Percentiles rank a stretch among this genome's conserved stretches.
These are phyloP conservation scores for Periophthalmus magnuspinnatus DNA, from an alignment of 2,797 vertebrate species.

Conservation along the genomic window DNA sequence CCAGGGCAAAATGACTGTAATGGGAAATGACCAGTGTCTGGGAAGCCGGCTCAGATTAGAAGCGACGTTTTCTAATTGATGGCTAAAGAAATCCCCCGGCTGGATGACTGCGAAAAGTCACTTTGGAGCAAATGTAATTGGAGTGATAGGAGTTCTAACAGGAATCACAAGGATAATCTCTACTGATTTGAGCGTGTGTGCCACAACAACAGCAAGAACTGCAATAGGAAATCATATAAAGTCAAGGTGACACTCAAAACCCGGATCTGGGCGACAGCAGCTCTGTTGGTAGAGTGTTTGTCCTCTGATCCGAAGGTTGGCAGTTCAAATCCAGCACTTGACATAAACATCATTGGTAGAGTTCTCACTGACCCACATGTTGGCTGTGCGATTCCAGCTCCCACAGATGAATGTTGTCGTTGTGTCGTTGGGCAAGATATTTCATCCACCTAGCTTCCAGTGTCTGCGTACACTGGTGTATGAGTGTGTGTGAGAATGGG, in stretches of 20 bases:
- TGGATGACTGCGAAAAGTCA: slow-evolving; percentile 89
- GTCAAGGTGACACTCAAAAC: slow-evolving; percentile 17
- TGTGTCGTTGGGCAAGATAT: no score
- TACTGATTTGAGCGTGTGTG: slow-evolving; percentile 49
- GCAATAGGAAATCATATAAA: slow-evolving; percentile 20
- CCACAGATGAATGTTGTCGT: no score
- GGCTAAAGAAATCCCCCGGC: slow-evolving; percentile 90
- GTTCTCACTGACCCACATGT: no score
- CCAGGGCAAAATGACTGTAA: slow-evolving; percentile 88
- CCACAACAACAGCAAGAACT: slow-evolving; percentile 24
- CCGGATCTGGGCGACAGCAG: neutral
- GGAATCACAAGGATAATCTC: slow-evolving; percentile 69
- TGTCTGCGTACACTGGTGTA: no score
- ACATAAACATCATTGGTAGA: no score
- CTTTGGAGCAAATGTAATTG: slow-evolving; percentile 95
- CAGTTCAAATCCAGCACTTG: no score
- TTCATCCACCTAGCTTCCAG: no score
- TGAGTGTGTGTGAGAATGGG: no score
- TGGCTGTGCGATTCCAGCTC: no score
- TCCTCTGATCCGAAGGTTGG: no score
- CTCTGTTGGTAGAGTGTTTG: no score
- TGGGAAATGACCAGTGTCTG: slow-evolving; percentile 92
- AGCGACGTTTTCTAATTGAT: slow-evolving; percentile 94
- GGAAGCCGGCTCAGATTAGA: slow-evolving; percentile 88
- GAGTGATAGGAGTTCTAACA: slow-evolving; percentile 87